Base-by-base conservation (phyloP, 2,888 invertebrate species). In the Lepidochitona cinerea region DNA sequence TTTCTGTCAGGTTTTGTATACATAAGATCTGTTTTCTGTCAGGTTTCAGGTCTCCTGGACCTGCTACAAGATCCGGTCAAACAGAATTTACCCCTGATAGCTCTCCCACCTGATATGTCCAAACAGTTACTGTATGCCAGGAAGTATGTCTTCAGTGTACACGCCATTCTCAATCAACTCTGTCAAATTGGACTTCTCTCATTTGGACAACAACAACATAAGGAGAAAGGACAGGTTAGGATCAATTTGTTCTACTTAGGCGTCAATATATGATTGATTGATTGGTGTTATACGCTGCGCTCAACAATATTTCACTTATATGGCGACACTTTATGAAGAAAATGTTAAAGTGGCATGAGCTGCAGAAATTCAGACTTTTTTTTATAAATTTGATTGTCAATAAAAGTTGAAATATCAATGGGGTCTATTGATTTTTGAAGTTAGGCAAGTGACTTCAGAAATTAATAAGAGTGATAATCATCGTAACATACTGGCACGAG, bases 121-220 rank as follows among this genome's bases (percentile, higher is more conserved):
- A 92, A 92, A 71, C 88, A 91, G 18, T 84, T 94, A 0, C 85
- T 93, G n/a, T 88, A 89, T 59, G 92, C 91, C 35, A 90, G 94
- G 23, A 93, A 93, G 81, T 94, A 94, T 84, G 92, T 94, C 68
- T 92, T 92, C 83, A 89, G 91, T 32, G 91, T 94, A 73, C 91
- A 93, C 79, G 93, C 93, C 52, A 91, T 92, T 1, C 87, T 94
- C 33, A 91, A 91, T 1, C 89, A 92, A n/a, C 90, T 95, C 0
- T 93, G 93, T 78, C 93, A 93, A 76, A 92, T 94, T 85, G 91
- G 95, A 0, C 88, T 96, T 14, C 79, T 94, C 12, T 94, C 95
- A 83, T 93, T 94, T 82, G 94, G 94, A 0, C 93, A 94, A 0
- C 93, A 93, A 75, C 90, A 92, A 67, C 89, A 92, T 37, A 93